Conservation (phyloP, 1,140 invertebrate species). For the Parapsyche elsis region DNA sequence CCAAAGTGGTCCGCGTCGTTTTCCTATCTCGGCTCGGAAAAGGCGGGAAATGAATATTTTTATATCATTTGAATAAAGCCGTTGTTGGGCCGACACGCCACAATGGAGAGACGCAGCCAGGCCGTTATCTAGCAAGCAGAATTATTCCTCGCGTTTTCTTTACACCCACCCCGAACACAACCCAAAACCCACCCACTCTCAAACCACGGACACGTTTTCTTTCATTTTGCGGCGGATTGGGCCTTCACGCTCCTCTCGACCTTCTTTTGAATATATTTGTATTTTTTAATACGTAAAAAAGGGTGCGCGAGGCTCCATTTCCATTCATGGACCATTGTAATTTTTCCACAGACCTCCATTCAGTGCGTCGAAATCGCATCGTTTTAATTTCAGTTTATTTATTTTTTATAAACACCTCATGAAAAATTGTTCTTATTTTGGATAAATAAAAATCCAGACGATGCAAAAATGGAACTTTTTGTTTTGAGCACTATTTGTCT, state of each 20-base stretch:
- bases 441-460: too few species aligned
- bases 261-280: background rate
- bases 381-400: too few species aligned
- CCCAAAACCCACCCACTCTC: too few species aligned
- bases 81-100: conserved; percentile 1
- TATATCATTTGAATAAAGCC: conserved; percentile 26
- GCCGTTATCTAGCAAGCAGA: conserved; percentile 9
- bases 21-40: background rate
- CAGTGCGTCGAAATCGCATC: too few species aligned
- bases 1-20: background rate
- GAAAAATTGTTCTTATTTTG: too few species aligned
- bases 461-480: background rate
- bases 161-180: too few species aligned
- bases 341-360: too few species aligned
- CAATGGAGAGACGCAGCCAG: background rate
- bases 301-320: background rate
- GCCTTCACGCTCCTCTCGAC: background rate
- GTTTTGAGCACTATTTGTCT: too few species aligned
- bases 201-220: background rate
- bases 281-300: background rate
- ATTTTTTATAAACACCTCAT: too few species aligned
- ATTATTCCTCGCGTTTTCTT: conserved; percentile 24
- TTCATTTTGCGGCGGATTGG: background rate
- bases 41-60: conserved; percentile 27
- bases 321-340: too few species aligned